A percentile compares a stretch with the other conserved stretches of the same genome.
Conservation (phyloP, 2,113 vertebrate species). For the Amphilophus citrinellus region DNA sequence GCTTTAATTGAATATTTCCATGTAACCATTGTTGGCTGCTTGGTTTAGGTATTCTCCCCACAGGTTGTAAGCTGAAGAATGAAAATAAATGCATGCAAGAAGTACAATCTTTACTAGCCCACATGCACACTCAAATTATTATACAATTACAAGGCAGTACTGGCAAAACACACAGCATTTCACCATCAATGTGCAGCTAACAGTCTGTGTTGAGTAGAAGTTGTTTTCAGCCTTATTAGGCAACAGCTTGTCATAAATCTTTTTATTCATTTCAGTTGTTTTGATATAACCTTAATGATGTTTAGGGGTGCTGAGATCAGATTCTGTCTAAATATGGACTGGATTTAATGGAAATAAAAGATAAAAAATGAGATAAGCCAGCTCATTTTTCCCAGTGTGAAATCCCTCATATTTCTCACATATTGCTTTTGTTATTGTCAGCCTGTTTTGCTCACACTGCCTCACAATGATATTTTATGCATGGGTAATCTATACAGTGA, state of each 20-base stretch:
- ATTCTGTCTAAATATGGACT: constrained; percentile 10
- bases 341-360: constrained; percentile 2
- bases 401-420: background rate
- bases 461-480: constrained; percentile 17
- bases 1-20: background rate
- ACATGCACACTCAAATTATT: background rate
- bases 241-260: background rate
- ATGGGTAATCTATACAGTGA: background rate
- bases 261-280: constrained; percentile 14
- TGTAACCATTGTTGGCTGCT: background rate
- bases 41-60: background rate
- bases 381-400: constrained; percentile 15
- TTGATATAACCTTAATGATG: constrained; percentile 61
- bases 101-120: background rate
- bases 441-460: background rate
- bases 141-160: constrained; percentile 25
- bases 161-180: constrained; percentile 41
- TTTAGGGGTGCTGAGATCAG: constrained; percentile 21
- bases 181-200: constrained; percentile 44
- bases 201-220: constrained; percentile 32
- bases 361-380: constrained; percentile 10
- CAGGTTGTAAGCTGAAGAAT: background rate
- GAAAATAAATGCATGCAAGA: background rate
- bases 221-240: constrained; percentile 40
- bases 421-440: constrained; percentile 17